Conservation (phyloP, 2,888 invertebrate species). For the Desoria tigrina region DNA sequence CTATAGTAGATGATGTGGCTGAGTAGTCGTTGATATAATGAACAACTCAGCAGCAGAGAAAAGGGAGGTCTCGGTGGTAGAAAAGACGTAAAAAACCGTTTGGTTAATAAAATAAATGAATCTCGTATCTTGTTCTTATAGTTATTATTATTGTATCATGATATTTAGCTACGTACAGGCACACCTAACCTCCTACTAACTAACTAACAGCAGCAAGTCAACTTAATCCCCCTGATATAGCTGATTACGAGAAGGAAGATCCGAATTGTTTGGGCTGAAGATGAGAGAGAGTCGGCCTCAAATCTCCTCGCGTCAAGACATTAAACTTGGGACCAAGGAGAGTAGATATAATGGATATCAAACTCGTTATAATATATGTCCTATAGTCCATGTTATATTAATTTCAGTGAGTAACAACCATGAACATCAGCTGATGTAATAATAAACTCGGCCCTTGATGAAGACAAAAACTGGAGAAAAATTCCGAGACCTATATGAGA, state of each 20-base stretch:
- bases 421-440: slow-evolving; percentile 23
- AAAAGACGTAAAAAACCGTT: slow-evolving; percentile 13
- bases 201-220: background rate
- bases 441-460: slow-evolving; percentile 17
- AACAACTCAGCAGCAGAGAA: background rate
- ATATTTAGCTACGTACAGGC: background rate
- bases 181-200: slow-evolving; percentile 4
- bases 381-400: slow-evolving; percentile 11
- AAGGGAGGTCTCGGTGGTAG: background rate
- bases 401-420: slow-evolving; percentile 19
- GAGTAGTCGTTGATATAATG: slow-evolving; percentile 3
- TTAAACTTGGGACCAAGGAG: slow-evolving; percentile 12
- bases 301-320: slow-evolving; percentile 27
- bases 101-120: slow-evolving; percentile 41
- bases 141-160: background rate
- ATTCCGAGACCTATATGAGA: background rate
- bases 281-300: slow-evolving; percentile 3
- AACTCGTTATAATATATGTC: background rate
- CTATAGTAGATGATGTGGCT: no score
- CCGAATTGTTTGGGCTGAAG: slow-evolving; percentile 2
- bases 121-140: background rate
- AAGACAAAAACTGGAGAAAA: slow-evolving; percentile 21
- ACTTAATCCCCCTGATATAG: slow-evolving; percentile 19
- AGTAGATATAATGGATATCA: background rate
- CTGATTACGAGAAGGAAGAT: slow-evolving; percentile 18